Evolutionary conservation across 2,113 vertebrate genomes (phyloP).

Genomic region (Macrotus californicus): DNA sequence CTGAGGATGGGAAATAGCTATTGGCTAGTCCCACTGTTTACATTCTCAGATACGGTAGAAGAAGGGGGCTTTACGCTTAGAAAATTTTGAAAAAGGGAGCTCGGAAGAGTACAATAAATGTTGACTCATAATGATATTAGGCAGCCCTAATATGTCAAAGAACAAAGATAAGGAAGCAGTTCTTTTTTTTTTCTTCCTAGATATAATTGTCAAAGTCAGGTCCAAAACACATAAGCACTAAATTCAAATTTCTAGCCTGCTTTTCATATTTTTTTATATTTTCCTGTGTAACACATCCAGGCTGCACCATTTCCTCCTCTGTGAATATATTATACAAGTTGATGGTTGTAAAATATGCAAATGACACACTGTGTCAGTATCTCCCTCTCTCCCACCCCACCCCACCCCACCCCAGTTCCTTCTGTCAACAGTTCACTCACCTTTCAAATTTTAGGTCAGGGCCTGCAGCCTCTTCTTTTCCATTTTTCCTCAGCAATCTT

Average conservation of each 20-base stretch:
- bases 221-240: not conserved
- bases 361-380: not conserved
- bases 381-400: fast-evolving
- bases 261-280: not conserved
- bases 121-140: not conserved
- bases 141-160: not conserved
- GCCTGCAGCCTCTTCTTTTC: not conserved
- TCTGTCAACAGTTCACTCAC: not conserved
- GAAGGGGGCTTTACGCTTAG: not conserved
- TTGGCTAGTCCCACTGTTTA: not conserved
- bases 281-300: not conserved
- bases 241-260: not conserved
- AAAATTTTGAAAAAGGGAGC: not conserved
- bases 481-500: not conserved
- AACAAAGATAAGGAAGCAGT: not conserved
- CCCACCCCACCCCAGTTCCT: not conserved
- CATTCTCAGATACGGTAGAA: not conserved
- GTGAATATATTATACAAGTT: too few species aligned
- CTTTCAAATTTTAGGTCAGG: not conserved
- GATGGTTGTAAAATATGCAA: not conserved
- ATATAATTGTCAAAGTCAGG: not conserved
- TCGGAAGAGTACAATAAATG: not conserved
- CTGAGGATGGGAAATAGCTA: not conserved
- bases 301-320: not conserved
- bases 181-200: not conserved